phyloP scores from a whole-genome alignment of 1,140 invertebrate species.

The Ericerus pela region DNA sequence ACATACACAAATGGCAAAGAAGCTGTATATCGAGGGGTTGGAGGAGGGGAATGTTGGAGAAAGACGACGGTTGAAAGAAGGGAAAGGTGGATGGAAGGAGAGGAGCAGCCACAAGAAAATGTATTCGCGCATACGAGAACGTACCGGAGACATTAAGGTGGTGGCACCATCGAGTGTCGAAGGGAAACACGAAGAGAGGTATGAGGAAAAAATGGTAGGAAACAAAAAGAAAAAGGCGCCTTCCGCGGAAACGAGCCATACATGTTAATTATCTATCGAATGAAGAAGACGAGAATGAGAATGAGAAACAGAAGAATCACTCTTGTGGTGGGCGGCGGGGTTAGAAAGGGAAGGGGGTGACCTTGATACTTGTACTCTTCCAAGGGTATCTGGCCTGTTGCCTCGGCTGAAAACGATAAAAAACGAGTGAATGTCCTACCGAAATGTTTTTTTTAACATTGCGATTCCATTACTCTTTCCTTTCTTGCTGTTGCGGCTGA shows the following conservation, averaged over 20 bases:
- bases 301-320: too few relatives aligned
- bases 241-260: conserved; percentile 5
- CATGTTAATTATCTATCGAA: background rate
- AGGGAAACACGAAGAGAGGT: background rate
- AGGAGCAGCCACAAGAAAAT: too few relatives aligned
- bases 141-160: too few relatives aligned
- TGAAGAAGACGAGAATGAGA: background rate
- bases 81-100: too few relatives aligned
- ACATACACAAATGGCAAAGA: too few relatives aligned
- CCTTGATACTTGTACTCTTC: conserved; percentile 5
- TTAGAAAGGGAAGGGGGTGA: background rate
- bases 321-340: too few relatives aligned
- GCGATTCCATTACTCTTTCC: too few relatives aligned
- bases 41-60: too few relatives aligned
- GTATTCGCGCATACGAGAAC: too few relatives aligned
- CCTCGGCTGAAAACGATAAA: background rate
- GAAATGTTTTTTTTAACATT: background rate
- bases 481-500: too few relatives aligned
- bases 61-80: too few relatives aligned
- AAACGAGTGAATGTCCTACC: background rate
- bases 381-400: conserved; percentile 1
- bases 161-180: background rate
- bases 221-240: background rate
- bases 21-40: too few relatives aligned
- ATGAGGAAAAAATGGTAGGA: background rate